phyloP scores from a whole-genome alignment of 2,888 invertebrate genomes.

The Phymatocera aterrima region DNA sequence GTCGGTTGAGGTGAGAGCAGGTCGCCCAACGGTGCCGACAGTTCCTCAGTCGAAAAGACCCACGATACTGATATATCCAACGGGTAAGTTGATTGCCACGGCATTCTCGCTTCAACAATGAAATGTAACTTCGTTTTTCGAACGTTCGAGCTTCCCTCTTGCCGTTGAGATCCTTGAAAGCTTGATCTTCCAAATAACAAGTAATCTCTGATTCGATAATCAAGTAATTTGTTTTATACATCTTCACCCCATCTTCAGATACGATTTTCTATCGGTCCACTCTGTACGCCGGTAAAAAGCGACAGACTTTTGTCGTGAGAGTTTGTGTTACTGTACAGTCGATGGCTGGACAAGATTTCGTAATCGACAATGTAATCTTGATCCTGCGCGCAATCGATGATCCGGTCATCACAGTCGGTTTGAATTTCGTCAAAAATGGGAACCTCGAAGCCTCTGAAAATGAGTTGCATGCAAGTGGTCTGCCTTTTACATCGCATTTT shows the following conservation, averaged over 20 bases:
- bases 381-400: not conserved
- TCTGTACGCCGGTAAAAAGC: too few species aligned
- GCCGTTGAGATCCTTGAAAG: not conserved
- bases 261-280: too few species aligned
- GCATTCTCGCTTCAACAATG: constrained; percentile 20
- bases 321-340: not conserved
- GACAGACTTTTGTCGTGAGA: not conserved
- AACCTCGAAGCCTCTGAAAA: too few species aligned
- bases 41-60: constrained; percentile 82
- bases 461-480: not conserved
- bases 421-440: too few species aligned
- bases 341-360: not conserved
- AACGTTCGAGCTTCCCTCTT: not conserved
- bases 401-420: not conserved
- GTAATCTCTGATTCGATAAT: not conserved
- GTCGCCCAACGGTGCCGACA: constrained; percentile 70
- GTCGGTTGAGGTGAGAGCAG: constrained; percentile 67
- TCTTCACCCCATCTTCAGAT: not conserved
- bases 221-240: not conserved
- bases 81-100: constrained; percentile 76
- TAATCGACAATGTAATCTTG: not conserved
- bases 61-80: constrained; percentile 84
- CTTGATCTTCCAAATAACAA: not conserved
- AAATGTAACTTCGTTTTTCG: not conserved
- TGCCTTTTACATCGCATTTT: not conserved